Evolutionary conservation across 2,888 invertebrate species (phyloP), one percentile per base, ranked within the genome.

Genomic region (Nomada hirtipes): DNA sequence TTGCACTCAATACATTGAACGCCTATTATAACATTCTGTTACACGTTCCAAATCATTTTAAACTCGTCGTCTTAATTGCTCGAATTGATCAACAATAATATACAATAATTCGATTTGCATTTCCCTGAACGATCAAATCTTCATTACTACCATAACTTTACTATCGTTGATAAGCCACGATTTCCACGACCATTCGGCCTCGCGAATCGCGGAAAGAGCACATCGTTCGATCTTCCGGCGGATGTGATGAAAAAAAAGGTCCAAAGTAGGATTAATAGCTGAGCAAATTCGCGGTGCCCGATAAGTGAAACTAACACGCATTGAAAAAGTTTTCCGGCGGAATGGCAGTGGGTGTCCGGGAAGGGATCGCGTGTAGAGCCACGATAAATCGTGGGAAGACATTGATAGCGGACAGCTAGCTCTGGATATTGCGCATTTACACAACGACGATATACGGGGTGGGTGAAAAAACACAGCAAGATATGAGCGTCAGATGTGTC

Each of bases 331-430:
- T 88, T 84, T 65, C 89, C 81, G 82, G 75, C 77, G 83, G 65
- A 88, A 87, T 85, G 81, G 76, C 73, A 60, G 74, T 55, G 79
- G 77, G 76, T 68, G 85, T 71, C 69, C 59, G 73, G 76, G 82
- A 67, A 69, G 36, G 79, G 83, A 59, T 88, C 72, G 86, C 88
- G 88, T 88, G 88, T 80, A 68, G 78, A 86, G 82, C 88, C 83
- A 75, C 88, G 88, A 88, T 88, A 88, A 88, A 88, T 88, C 86
- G 79, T 65, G 67, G 68, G 75, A 86, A 88, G 88, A 88, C 88
- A 85, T 88, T 88, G 88, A 88, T 88, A 83, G 86, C 85, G 53
- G 82, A 76, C 79, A 88, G 84, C 72, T 65, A 68, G 88, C 82
- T 55, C 75, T 76, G 86, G 84, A 83, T 85, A 86, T 86, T 85